Evolutionary conservation across 1,140 invertebrate species (phyloP).

Genomic region (Mamestra configurata): DNA sequence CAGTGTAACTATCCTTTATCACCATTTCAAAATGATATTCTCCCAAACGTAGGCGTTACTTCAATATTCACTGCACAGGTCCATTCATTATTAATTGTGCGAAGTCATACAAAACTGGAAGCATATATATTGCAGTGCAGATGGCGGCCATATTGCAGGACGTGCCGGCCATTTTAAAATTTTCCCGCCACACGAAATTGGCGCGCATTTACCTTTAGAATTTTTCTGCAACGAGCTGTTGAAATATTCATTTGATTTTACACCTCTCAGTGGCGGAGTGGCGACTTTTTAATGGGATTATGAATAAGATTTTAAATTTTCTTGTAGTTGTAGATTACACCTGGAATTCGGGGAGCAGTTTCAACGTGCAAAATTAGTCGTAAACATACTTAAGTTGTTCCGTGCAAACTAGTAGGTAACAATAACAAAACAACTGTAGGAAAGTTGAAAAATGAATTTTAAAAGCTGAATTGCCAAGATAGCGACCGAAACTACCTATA

Average conservation of each 20-base stretch:
- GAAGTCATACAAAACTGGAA: conserved; percentile 28
- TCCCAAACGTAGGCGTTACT: not conserved
- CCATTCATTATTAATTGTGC: conserved; percentile 20
- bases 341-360: not conserved
- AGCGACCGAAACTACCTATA: not conserved
- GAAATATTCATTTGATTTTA: conserved; percentile 27
- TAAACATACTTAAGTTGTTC: not conserved
- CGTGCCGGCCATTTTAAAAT: conserved; percentile 34
- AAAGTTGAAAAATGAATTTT: no score
- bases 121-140: conserved; percentile 22
- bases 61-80: not conserved
- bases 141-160: conserved; percentile 16
- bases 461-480: no score
- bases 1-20: no score
- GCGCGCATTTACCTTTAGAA: conserved; percentile 19
- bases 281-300: not conserved
- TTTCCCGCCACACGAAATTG: conserved; percentile 33
- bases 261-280: not conserved
- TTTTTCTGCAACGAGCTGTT: conserved; percentile 18
- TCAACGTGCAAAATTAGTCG: not conserved
- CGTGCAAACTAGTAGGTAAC: no score
- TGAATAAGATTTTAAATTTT: conserved; percentile 15
- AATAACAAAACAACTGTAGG: no score
- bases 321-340: not conserved
- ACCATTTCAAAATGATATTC: not conserved